Percentiles rank a stretch among this genome's conserved stretches.
Conservation (phyloP, 1,140 invertebrate species). For the Drosophila arizonae region DNA sequence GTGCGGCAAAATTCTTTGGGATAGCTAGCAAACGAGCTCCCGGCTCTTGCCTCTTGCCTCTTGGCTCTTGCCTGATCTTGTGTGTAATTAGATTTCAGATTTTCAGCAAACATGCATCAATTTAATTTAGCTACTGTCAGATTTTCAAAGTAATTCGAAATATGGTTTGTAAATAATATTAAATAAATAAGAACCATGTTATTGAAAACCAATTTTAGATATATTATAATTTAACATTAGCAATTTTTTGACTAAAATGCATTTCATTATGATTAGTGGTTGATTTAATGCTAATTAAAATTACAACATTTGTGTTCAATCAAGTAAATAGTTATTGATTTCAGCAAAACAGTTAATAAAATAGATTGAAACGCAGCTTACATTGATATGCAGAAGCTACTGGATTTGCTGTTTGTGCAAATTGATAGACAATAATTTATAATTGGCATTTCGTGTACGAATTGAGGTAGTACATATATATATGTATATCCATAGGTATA, state of each 20-base stretch:
- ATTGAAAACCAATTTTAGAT: no score
- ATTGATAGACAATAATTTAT: constrained; percentile 7
- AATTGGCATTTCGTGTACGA: constrained; percentile 35
- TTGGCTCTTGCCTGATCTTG: constrained; percentile 11
- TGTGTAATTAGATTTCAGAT: constrained; percentile 13
- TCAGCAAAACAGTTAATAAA: not conserved
- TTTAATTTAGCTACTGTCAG: not conserved
- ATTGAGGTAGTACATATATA: not conserved
- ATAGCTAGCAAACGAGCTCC: constrained; percentile 2
- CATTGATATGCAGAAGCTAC: not conserved
- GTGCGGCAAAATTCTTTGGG: constrained; percentile 46
- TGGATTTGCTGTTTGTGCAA: not conserved
- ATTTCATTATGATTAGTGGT: no score
- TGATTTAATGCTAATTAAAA: no score
- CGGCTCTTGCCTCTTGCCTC: not conserved
- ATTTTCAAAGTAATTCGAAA: not conserved
- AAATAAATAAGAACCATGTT: no score
- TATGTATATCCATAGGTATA: not conserved
- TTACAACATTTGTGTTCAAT: not conserved
- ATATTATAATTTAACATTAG: no score
- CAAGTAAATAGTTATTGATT: not conserved
- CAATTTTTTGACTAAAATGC: no score
- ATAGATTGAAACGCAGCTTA: not conserved
- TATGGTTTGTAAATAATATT: no score
- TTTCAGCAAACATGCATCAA: not conserved